These are phyloP conservation scores for Leucopternis melanops DNA, from an alignment of 2,113 vertebrate species.

Conservation along the genomic window DNA sequence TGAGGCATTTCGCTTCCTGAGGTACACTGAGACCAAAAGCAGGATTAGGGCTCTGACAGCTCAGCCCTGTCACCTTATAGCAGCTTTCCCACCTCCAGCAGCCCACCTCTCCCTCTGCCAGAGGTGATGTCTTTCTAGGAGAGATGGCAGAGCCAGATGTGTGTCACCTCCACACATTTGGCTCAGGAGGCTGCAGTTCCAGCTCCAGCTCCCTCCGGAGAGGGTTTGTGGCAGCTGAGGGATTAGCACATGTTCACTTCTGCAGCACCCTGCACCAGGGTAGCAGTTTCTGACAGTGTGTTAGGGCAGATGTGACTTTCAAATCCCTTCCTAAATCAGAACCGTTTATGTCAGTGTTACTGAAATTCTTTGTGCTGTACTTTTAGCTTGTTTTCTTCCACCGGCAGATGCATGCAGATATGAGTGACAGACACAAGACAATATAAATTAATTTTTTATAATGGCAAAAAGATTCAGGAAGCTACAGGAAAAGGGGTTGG, in stretches of 20 bases:
- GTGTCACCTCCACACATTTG: fast-evolving
- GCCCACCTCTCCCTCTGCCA: background rate
- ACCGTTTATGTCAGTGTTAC: background rate
- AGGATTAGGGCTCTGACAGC: background rate
- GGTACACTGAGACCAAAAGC: background rate
- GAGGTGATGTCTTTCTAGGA: background rate
- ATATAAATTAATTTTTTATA: background rate
- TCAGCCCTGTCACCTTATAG: background rate
- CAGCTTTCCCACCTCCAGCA: background rate
- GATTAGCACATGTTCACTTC: background rate
- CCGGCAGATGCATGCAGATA: background rate
- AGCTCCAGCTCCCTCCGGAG: background rate
- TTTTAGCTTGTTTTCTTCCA: background rate
- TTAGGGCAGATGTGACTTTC: background rate
- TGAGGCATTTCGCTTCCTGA: background rate
- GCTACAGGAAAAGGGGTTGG: background rate
- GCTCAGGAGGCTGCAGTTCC: background rate
- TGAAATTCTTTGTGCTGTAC: background rate
- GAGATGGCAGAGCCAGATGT: background rate
- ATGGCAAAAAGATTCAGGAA: background rate
- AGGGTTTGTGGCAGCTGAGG: background rate
- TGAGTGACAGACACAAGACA: background rate
- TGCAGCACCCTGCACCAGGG: background rate
- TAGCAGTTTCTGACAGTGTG: background rate
- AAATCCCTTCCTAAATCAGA: background rate